Evolutionary conservation across 2,113 vertebrate genomes (phyloP).

Genomic region (Neomonachus schauinslandi): DNA sequence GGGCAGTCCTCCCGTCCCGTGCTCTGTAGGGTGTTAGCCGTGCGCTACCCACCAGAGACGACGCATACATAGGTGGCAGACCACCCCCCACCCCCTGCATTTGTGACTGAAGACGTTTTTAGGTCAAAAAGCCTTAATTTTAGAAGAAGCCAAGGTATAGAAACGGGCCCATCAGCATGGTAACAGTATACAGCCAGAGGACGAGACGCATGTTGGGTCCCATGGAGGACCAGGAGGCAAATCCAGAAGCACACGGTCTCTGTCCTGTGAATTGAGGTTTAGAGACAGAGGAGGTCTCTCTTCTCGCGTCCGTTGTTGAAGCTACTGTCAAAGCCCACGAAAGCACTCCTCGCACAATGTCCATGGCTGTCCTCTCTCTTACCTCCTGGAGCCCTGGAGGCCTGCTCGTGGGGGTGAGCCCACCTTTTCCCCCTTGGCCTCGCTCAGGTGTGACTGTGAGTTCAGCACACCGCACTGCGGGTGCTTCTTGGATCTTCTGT

Average conservation of each 20-base stretch:
- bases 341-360: rapidly evolving
- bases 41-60: too few species aligned
- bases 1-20: rapidly evolving
- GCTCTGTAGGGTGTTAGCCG: too few species aligned
- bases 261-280: neutral
- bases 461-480: rapidly evolving
- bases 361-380: rapidly evolving
- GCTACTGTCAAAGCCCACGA: neutral
- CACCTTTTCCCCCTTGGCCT: rapidly evolving
- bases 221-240: rapidly evolving
- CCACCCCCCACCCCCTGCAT: rapidly evolving
- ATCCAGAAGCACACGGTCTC: rapidly evolving
- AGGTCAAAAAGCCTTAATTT: neutral
- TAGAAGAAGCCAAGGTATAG: neutral
- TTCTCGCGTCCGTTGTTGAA: too few species aligned
- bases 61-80: rapidly evolving
- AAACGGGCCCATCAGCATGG: neutral
- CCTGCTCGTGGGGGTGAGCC: neutral
- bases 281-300: too few species aligned
- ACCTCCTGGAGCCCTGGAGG: neutral
- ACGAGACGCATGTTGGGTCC: neutral
- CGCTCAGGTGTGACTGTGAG: rapidly evolving
- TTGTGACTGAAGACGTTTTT: neutral
- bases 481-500: neutral
- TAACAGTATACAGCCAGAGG: neutral